These are phyloP conservation scores for Heliconius melpomene DNA, from an alignment of 1,140 invertebrate genomes.

Conservation along the genomic window DNA sequence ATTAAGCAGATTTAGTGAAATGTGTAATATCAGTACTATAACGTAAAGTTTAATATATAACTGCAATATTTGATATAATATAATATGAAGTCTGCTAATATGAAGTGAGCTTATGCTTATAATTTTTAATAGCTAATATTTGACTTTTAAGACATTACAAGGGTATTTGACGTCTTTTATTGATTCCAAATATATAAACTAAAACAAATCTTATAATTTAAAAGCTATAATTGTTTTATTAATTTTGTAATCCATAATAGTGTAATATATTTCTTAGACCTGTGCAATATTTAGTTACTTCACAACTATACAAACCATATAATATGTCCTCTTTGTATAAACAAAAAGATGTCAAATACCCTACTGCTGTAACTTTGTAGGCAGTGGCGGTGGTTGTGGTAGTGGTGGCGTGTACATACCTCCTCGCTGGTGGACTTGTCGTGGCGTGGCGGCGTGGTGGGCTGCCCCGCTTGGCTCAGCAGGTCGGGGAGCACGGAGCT, in stretches of 20 bases:
- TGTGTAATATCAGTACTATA: constrained; percentile 33
- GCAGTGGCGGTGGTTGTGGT: not conserved
- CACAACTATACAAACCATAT: no score
- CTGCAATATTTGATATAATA: constrained; percentile 22
- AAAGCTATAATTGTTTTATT: not conserved
- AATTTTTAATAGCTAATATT: not conserved
- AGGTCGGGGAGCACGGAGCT: constrained; percentile 97
- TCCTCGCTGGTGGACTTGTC: constrained; percentile 97
- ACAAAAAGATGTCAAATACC: constrained; percentile 1
- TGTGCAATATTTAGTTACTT: no score
- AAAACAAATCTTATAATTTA: not conserved
- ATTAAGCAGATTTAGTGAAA: constrained; percentile 42
- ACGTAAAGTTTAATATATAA: constrained; percentile 22
- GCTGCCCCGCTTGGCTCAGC: constrained; percentile 91
- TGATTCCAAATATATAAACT: not conserved
- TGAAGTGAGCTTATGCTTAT: constrained; percentile 9
- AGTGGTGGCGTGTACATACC: constrained; percentile 82
- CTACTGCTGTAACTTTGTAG: not conserved
- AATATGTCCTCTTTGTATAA: no score
- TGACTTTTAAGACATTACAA: not conserved
- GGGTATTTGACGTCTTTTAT: not conserved
- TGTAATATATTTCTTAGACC: no score
- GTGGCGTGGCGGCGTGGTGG: constrained; percentile 91
- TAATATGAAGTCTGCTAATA: constrained; percentile 7
- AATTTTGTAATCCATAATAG: no score